A percentile compares a stretch with the other conserved stretches of the same genome.
phyloP scores from a whole-genome alignment of 53 echinoderm and acorn worm genomes.

The Holothuria leucospilota region DNA sequence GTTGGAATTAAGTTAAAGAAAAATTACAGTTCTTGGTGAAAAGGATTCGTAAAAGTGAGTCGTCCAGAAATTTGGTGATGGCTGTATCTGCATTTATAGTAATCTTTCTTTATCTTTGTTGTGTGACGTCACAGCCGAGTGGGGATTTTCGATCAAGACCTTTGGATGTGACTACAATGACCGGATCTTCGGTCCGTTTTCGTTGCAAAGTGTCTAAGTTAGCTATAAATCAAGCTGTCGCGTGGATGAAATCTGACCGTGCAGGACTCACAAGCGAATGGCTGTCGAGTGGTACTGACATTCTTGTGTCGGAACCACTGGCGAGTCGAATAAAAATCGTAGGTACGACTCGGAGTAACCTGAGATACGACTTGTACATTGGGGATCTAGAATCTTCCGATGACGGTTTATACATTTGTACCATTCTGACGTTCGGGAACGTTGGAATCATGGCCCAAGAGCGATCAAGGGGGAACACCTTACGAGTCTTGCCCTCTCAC shows the following conservation, averaged over 20 bases:
- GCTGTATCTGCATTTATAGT: no score
- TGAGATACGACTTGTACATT: constrained; percentile 8
- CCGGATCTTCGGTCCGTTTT: constrained; percentile 8
- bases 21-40: no score
- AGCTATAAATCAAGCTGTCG: constrained; percentile 25
- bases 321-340: constrained; percentile 23
- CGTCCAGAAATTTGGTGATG: no score
- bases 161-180: neutral
- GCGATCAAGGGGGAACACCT: constrained; percentile 3
- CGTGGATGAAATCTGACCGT: constrained; percentile 37
- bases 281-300: constrained; percentile 19
- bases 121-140: neutral
- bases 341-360: constrained; percentile 24
- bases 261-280: constrained; percentile 34
- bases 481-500: neutral
- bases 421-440: constrained; percentile 17
- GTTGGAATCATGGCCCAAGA: constrained; percentile 16
- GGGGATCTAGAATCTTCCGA: neutral
- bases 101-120: neutral
- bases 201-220: constrained; percentile 17
- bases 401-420: constrained; percentile 21
- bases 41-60: no score
- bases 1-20: no score
- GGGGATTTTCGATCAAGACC: neutral
- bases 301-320: constrained; percentile 13